Evolutionary conservation across 2,797 vertebrate genomes (phyloP).

Genomic region (Brachyalestes nurse): DNA sequence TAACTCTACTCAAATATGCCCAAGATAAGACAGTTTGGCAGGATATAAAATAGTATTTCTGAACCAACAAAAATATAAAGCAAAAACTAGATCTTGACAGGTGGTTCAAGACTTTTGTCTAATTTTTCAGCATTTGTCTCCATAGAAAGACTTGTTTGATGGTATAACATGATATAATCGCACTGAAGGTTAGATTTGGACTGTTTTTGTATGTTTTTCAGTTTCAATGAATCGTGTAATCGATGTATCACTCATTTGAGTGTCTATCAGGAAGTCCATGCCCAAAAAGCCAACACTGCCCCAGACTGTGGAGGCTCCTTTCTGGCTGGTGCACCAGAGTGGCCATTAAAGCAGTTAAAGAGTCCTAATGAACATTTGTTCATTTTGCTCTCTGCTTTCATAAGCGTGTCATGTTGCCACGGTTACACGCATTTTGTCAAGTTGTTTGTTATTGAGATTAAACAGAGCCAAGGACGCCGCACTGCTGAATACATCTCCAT

Average conservation of each 20-base stretch:
- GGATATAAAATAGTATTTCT: no score
- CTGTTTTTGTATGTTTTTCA: no score
- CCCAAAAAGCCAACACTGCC: background rate
- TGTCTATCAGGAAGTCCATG: background rate
- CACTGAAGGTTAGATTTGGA: no score
- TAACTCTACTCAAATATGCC: no score
- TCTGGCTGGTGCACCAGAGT: background rate
- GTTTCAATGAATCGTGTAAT: background rate
- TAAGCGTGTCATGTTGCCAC: background rate
- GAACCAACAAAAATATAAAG: no score
- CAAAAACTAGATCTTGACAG: no score
- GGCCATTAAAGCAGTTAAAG: background rate
- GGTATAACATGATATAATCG: no score
- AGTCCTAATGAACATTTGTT: constrained; percentile 7
- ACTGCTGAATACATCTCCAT: constrained; percentile 11
- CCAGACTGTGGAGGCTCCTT: background rate
- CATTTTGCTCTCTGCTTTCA: constrained; percentile 5
- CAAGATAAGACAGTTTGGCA: no score
- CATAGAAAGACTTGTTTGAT: no score
- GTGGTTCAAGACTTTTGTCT: no score
- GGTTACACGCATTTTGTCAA: constrained; percentile 11
- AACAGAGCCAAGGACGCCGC: constrained; percentile 2
- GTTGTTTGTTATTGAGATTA: background rate
- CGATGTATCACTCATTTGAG: background rate
- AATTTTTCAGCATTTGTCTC: no score